Evolutionary conservation across 2,797 vertebrate genomes (phyloP).

Genomic region (Argyrosomus regius): DNA sequence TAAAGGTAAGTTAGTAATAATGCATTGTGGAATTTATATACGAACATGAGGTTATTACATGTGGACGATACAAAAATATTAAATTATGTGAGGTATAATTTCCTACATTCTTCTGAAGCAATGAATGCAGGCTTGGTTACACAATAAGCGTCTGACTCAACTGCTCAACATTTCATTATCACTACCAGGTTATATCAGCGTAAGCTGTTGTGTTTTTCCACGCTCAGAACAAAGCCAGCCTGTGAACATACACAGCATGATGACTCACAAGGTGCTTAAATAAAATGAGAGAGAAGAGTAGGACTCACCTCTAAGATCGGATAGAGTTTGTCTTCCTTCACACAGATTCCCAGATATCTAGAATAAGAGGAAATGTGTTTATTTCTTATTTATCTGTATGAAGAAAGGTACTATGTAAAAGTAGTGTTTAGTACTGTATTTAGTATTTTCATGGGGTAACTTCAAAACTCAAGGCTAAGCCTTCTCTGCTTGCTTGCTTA

Average conservation of each 20-base stretch:
- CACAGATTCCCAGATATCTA: constrained; percentile 92
- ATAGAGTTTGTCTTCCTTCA: constrained; percentile 92
- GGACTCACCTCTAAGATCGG: constrained; percentile 90
- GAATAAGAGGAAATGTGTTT: constrained; percentile 28
- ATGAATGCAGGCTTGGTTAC: neutral
- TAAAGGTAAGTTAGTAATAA: too few relatives aligned
- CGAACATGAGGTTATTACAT: neutral
- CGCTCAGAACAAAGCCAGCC: constrained; percentile 1
- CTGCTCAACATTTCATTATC: constrained; percentile 13
- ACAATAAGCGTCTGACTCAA: constrained; percentile 4
- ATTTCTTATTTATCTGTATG: neutral
- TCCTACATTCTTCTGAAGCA: neutral
- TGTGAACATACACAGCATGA: neutral
- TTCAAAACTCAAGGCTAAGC: too few relatives aligned
- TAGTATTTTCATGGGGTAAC: too few relatives aligned
- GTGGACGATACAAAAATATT: neutral
- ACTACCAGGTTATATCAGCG: constrained; percentile 21
- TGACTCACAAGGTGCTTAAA: constrained; percentile 19
- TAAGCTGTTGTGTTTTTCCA: constrained; percentile 18
- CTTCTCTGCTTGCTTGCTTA: too few relatives aligned
- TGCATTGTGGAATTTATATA: neutral
- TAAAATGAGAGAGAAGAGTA: neutral
- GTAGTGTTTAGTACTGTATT: too few relatives aligned
- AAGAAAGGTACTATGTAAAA: neutral
- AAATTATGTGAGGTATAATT: neutral